Percentiles rank a stretch among this genome's conserved stretches.
Conservation (phyloP, 2,888 invertebrate genomes). For the Ophioninae sp. region DNA sequence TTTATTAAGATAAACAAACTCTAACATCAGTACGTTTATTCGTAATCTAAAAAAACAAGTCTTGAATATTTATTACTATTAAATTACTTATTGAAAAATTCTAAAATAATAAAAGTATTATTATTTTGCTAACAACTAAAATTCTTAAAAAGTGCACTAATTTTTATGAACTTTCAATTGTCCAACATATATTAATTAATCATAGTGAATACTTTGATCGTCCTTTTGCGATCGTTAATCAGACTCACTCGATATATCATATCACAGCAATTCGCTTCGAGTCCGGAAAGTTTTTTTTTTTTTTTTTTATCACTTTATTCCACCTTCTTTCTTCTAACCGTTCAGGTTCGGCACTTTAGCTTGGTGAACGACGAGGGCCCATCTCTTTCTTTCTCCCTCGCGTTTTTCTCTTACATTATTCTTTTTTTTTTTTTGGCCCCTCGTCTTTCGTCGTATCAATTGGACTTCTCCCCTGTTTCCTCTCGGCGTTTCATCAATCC, state of each 20-base stretch:
- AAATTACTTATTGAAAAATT: no score
- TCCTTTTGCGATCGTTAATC: conserved; percentile 23
- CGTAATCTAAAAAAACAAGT: no score
- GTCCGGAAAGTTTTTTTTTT: conserved; percentile 20
- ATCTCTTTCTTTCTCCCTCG: conserved; percentile 4
- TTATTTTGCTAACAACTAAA: no score
- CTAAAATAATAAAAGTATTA: no score
- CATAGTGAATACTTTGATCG: conserved; percentile 12
- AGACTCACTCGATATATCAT: conserved; percentile 16
- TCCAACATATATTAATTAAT: background rate
- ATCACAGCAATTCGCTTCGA: conserved; percentile 15
- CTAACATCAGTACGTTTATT: no score
- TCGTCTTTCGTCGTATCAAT: conserved; percentile 25
- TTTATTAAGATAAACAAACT: no score
- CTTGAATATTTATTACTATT: no score
- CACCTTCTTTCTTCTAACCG: conserved; percentile 7
- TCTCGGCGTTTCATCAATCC: conserved; percentile 50
- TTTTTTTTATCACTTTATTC: conserved; percentile 21
- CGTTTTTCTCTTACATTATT: background rate
- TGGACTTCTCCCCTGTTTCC: conserved; percentile 32
- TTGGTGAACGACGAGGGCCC: conserved; percentile 3
- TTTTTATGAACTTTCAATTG: background rate
- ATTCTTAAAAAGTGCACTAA: no score
- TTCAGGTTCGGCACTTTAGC: conserved; percentile 14
- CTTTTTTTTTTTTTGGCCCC: background rate